Percentiles rank a stretch among this genome's conserved stretches.
phyloP scores from a whole-genome alignment of 2,888 invertebrate genomes.

The Amitus sp. region DNA sequence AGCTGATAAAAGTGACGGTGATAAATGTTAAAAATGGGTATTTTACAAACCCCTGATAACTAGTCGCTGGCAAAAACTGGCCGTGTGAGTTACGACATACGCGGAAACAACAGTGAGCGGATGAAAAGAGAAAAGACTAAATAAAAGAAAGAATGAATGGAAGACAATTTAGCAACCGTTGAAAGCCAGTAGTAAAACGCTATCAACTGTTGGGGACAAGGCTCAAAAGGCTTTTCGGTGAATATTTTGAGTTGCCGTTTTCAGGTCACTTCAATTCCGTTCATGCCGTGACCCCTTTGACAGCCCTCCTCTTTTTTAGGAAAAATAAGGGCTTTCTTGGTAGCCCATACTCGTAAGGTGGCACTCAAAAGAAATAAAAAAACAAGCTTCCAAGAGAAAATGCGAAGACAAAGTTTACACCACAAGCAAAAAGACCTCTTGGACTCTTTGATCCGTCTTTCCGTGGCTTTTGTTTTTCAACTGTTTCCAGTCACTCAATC shows the following conservation, averaged over 20 bases:
- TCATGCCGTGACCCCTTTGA: neutral
- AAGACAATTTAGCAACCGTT: slow-evolving; percentile 13
- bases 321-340: slow-evolving; percentile 26
- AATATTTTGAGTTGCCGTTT: slow-evolving; percentile 24
- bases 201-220: slow-evolving; percentile 30
- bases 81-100: neutral
- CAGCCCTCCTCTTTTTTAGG: slow-evolving; percentile 18
- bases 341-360: neutral
- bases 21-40: too few relatives aligned
- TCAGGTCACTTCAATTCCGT: slow-evolving; percentile 19
- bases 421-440: slow-evolving; percentile 19
- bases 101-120: neutral
- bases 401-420: slow-evolving; percentile 22
- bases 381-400: slow-evolving; percentile 9
- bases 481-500: slow-evolving; percentile 34
- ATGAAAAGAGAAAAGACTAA: neutral
- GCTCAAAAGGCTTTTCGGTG: slow-evolving; percentile 17
- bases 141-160: neutral
- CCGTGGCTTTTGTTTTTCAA: slow-evolving; percentile 49
- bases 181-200: slow-evolving; percentile 39
- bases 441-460: slow-evolving; percentile 49
- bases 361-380: neutral
- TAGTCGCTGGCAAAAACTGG: neutral
- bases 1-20: neutral
- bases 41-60: too few relatives aligned